A percentile compares a stretch with the other conserved stretches of the same genome.
These are phyloP conservation scores for Glyphotaelius pellucidus DNA, from an alignment of 2,888 invertebrate genomes.

Conservation along the genomic window DNA sequence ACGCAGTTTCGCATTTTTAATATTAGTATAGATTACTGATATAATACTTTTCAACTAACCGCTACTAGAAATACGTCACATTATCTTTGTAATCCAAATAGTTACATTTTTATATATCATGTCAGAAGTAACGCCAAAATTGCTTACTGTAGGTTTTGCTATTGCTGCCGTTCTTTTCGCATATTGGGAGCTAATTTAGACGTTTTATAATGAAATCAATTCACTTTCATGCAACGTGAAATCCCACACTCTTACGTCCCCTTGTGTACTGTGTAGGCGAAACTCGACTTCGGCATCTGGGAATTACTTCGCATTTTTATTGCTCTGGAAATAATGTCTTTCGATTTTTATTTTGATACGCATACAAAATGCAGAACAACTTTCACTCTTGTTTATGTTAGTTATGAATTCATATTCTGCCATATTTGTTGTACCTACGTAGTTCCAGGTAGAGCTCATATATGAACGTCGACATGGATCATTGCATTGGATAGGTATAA, in stretches of 20 bases:
- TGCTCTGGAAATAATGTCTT: neutral
- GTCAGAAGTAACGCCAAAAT: neutral
- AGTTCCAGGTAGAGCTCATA: too few species aligned
- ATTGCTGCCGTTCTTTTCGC: neutral
- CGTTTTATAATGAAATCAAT: constrained; percentile 19
- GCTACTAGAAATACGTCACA: neutral
- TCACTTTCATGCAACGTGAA: constrained; percentile 8
- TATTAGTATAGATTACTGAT: too few species aligned
- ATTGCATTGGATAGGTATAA: too few species aligned
- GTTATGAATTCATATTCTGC: too few species aligned
- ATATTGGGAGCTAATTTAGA: neutral
- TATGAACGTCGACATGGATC: too few species aligned
- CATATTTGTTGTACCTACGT: too few species aligned
- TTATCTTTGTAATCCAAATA: neutral
- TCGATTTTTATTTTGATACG: neutral
- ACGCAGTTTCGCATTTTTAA: too few species aligned
- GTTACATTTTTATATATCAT: neutral
- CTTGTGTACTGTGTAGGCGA: constrained; percentile 2
- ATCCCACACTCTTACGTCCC: neutral
- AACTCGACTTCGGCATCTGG: neutral
- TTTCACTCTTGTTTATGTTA: neutral
- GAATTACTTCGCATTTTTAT: neutral
- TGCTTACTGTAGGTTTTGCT: neutral
- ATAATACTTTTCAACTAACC: too few species aligned
- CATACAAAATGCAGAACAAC: neutral